Evolutionary conservation across 92 coral and sea anemone species (phyloP).

Genomic region (Porites cylindrica): DNA sequence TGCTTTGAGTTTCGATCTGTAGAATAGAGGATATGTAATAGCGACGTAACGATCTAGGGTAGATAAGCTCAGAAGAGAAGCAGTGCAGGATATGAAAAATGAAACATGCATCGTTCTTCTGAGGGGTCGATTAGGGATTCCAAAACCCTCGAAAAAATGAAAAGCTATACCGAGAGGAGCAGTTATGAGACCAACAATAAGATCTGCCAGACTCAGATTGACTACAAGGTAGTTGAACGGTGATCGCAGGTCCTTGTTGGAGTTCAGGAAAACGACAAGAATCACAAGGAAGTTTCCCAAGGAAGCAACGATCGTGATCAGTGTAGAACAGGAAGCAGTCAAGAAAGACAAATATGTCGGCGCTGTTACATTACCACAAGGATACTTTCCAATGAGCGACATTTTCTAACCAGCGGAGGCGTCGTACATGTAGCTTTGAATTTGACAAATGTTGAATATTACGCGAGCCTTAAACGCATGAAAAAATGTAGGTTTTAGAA

Average conservation of each 20-base stretch:
- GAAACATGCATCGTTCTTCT: slow-evolving; percentile 51
- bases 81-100: slow-evolving; percentile 78
- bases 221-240: slow-evolving; percentile 84
- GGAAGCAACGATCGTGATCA: slow-evolving; percentile 64
- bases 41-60: slow-evolving; percentile 81
- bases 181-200: slow-evolving; percentile 79
- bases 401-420: no score
- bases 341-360: no score
- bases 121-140: not conserved
- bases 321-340: no score
- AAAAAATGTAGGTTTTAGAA: no score
- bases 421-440: no score
- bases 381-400: no score
- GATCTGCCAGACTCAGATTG: slow-evolving; percentile 87
- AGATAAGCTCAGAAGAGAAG: slow-evolving; percentile 78
- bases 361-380: no score
- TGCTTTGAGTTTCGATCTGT: slow-evolving; percentile 63
- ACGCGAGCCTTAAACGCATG: no score
- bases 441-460: no score
- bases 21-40: slow-evolving; percentile 67
- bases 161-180: slow-evolving; percentile 72
- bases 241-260: slow-evolving; percentile 77
- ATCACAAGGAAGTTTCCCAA: slow-evolving; percentile 83
- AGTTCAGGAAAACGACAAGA: slow-evolving; percentile 78
- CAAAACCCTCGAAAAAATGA: slow-evolving; percentile 76